Evolutionary conservation across 2,888 invertebrate genomes (phyloP).

Genomic region (Dolomedes plantarius): DNA sequence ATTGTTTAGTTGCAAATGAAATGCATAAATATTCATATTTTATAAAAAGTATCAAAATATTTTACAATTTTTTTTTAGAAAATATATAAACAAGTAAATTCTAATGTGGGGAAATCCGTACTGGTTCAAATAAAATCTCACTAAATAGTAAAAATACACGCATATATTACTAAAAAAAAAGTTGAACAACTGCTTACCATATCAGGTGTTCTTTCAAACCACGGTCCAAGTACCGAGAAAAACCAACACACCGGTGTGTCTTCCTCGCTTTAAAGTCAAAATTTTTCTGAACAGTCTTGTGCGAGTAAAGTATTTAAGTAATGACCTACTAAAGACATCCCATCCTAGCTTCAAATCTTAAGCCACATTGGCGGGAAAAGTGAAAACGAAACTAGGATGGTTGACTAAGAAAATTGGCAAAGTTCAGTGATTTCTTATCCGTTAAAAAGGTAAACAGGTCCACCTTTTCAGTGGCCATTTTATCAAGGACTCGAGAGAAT

Average conservation of each 20-base stretch:
- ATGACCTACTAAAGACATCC: conserved; percentile 40
- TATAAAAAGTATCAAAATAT: no score
- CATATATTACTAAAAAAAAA: no score
- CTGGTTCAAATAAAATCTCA: no score
- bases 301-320: conserved; percentile 35
- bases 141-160: no score
- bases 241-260: neutral
- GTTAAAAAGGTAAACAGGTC: neutral
- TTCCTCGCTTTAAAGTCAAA: conserved; percentile 7
- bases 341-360: conserved; percentile 24
- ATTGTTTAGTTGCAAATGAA: no score
- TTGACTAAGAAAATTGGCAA: conserved; percentile 48
- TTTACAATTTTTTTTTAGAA: no score
- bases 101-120: no score
- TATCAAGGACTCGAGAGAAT: neutral
- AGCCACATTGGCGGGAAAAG: conserved; percentile 38
- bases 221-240: no score
- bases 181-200: conserved; percentile 12
- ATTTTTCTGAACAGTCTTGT: conserved; percentile 11
- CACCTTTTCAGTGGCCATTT: neutral
- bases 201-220: no score
- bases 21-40: no score
- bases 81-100: no score
- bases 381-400: conserved; percentile 35
- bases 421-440: conserved; percentile 43